These are phyloP conservation scores for Catharus minimus DNA, from an alignment of 2,113 vertebrate genomes.

Conservation along the genomic window DNA sequence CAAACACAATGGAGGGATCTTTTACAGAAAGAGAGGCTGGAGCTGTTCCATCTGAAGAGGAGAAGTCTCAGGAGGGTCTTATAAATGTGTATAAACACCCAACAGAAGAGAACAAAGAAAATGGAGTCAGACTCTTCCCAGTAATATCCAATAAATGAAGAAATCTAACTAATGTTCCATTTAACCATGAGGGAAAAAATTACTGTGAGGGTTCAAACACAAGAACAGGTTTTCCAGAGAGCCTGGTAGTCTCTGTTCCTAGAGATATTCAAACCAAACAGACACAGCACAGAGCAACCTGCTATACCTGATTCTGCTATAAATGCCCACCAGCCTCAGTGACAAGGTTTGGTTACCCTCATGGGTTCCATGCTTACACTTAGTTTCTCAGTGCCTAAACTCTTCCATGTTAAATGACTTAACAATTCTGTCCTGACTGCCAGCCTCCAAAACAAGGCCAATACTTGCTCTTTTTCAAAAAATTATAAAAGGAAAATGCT, in stretches of 20 bases:
- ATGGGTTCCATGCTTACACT: not conserved
- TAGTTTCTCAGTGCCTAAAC: not conserved
- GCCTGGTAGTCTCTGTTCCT: not conserved
- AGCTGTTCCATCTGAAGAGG: not conserved
- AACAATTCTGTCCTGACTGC: not conserved
- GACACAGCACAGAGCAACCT: not conserved
- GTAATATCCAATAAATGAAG: not conserved
- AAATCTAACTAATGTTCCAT: not conserved
- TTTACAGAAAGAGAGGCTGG: not conserved
- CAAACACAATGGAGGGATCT: not conserved
- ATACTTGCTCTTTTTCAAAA: not conserved
- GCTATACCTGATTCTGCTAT: not conserved
- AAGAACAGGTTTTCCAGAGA: not conserved
- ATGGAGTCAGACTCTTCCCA: not conserved
- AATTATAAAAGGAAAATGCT: not conserved
- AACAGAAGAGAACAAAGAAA: not conserved
- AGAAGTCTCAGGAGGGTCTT: not conserved
- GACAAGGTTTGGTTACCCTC: not conserved
- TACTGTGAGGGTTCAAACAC: not conserved
- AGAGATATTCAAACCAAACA: not conserved
- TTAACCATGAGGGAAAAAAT: rapidly evolving
- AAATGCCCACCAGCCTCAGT: not conserved
- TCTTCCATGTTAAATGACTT: not conserved
- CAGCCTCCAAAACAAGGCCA: not conserved
- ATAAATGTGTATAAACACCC: not conserved